Base-by-base conservation (phyloP, 92 coral and sea anemone genomes). In the Muricea muricata region DNA sequence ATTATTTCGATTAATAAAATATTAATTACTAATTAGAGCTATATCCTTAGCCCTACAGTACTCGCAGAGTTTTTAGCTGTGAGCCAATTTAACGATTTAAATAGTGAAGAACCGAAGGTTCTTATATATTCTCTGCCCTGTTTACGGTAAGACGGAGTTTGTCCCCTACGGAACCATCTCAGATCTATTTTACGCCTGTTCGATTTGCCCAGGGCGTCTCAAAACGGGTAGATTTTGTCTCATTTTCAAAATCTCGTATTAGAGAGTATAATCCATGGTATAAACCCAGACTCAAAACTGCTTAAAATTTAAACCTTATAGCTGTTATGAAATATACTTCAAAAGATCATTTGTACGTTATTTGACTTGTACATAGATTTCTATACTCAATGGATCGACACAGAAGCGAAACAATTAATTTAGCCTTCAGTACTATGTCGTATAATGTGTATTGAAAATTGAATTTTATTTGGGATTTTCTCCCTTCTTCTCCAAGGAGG, bases 1-100 rank as follows among this genome's bases (percentile, higher is more conserved):
- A 86, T 93, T 95, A 93, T 93, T 82, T 79, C 88, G 94, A 93
- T 95, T 95, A 95, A 95, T 95, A 95, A 95, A 93, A 91, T 94
- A 95, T 95, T 93, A 93, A 95, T 95, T 87, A 87, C 87, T 87
- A 91, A 95, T 95, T 95, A 95, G 88, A 93, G 84, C 91, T 95
- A 93, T 93, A 95, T 97, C 90, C 31, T 60, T 94, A 87, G 77
- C 79, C 75, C 87, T 75, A 78, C 91, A 86, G 86, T 91, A 84
- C 47, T 88, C 79, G 92, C 93, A 91, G 94, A 93, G 93, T 14
- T 72, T 7, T 45, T 41, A 68, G 50, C 60, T 52, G 60, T 52
- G 60, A 52, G 60, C 23, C 60, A 52, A 52, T 52, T 18, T 52
- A 52, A 25, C 24, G 23, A 25, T 52, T 45, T 52, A 52, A 52